phyloP scores from a whole-genome alignment of 2,797 vertebrate genomes.

The Mus minutoides region DNA sequence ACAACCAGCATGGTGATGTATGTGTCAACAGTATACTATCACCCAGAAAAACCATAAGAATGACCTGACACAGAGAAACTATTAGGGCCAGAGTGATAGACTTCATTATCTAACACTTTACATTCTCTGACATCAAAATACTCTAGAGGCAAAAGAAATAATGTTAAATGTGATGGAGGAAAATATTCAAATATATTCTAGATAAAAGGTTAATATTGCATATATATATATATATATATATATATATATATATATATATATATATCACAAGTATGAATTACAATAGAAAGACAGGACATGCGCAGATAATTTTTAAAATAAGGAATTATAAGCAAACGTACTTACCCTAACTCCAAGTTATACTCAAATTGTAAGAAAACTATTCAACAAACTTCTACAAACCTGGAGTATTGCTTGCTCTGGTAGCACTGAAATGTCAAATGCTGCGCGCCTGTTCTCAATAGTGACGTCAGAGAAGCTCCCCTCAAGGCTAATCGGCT shows the following conservation, averaged over 20 bases:
- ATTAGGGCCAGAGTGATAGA: neutral
- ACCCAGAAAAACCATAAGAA: constrained; percentile 7
- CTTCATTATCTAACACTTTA: constrained; percentile 37
- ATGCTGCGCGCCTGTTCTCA: accelerated
- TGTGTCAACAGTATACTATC: neutral
- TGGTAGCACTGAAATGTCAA: constrained; percentile 86
- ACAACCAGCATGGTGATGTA: neutral
- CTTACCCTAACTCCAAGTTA: neutral
- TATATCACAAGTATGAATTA: constrained; percentile 16
- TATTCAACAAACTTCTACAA: constrained; percentile 46
- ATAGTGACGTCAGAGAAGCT: neutral
- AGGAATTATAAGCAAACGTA: neutral
- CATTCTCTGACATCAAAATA: constrained; percentile 31
- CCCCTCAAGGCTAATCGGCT: neutral
- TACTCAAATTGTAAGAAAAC: neutral
- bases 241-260: neutral
- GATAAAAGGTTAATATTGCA: constrained; percentile 1
- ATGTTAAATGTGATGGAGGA: neutral
- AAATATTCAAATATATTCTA: constrained; percentile 6
- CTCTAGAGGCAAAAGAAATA: constrained; percentile 20
- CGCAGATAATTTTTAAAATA: constrained; percentile 18
- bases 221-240: neutral
- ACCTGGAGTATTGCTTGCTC: constrained; percentile 87
- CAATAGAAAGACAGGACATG: neutral
- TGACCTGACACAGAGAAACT: neutral